A percentile compares a stretch with the other conserved stretches of the same genome.
These are phyloP conservation scores for Vulpes lagopus DNA, from an alignment of 2,113 vertebrate genomes.

Conservation along the genomic window DNA sequence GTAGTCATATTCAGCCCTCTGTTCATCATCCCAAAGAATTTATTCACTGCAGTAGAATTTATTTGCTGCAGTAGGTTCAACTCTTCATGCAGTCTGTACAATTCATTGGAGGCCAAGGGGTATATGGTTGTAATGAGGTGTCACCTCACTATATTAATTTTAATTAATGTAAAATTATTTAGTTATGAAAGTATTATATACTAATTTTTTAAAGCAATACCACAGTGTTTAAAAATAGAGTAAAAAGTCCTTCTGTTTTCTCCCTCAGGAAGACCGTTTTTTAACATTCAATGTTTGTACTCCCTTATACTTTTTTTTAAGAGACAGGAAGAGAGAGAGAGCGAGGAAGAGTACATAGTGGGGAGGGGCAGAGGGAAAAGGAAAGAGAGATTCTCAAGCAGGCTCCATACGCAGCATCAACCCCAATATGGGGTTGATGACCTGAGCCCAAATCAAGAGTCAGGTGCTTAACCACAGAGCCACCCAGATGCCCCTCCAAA, in stretches of 20 bases:
- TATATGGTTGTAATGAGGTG: constrained; percentile 10
- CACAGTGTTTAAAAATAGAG: constrained; percentile 25
- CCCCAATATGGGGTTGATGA: not conserved
- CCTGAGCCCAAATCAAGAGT: not conserved
- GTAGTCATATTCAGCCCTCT: not conserved
- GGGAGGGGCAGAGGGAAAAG: not conserved
- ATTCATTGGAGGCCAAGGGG: not conserved
- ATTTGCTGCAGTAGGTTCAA: not conserved
- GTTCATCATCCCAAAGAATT: constrained; percentile 20
- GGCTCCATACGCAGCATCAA: not conserved
- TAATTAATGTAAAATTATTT: constrained; percentile 38
- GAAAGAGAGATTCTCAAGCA: not conserved
- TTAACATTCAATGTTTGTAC: not conserved
- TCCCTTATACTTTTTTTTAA: not conserved
- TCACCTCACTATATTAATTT: constrained; percentile 38
- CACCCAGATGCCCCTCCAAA: not conserved
- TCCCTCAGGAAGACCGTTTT: constrained; percentile 20
- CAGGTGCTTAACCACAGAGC: not conserved
- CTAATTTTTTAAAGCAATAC: not conserved
- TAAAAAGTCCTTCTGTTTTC: not conserved
- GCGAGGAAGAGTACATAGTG: not conserved
- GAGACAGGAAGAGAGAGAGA: not conserved
- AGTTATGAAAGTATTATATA: constrained; percentile 37
- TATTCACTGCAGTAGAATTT: constrained; percentile 4
- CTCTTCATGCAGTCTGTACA: not conserved